Evolutionary conservation across 2,113 vertebrate species (phyloP), one percentile per base, ranked within the genome.

Genomic region (Grammatotria lemairii): DNA sequence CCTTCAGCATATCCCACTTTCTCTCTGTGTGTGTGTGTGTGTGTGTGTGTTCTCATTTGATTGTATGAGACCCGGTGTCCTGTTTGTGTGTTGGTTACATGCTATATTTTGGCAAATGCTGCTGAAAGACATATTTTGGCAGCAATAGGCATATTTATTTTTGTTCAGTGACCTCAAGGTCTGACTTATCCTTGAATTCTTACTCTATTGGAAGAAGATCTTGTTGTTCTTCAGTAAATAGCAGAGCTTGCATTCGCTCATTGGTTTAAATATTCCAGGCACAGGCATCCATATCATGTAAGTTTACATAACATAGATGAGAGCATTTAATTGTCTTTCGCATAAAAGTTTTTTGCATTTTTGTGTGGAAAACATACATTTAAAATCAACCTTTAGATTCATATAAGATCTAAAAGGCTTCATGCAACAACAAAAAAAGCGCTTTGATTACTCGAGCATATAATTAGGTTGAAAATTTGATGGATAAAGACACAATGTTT

Each of bases 51-150:
- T 55, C 35, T 60, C n/a, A 28, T 65, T 84, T 14, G 16, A 47
- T 33, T 87, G 31, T 57, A 51, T 82, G 78, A 81, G 5, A 8
- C 45, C 85, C 53, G 70, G 65, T 81, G 83, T 90, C n/a, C 87
- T 84, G 60, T 68, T 68, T 68, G 11, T 68, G 68, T 88, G 90
- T 42, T 86, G 31, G 80, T 8, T 2, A 35, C 31, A 90, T 16
- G 9, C 42, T 86, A 57, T 89, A 12, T 51, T 85, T 65, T 85
- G 70, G 82, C 79, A 42, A 70, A 73, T 81, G 82, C 65, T 63
- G 40, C 82, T 87, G 45, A 83, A 91, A 91, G 26, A 84, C 65
- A 80, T 84, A 31, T 87, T 90, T 88, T 89, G 87, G 91, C 88
- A 84, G 84, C 31, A 63, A 81, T 90, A 86, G 6, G 85, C 80